phyloP scores from a whole-genome alignment of 2,113 vertebrate genomes.

The Coptodon rendalli region DNA sequence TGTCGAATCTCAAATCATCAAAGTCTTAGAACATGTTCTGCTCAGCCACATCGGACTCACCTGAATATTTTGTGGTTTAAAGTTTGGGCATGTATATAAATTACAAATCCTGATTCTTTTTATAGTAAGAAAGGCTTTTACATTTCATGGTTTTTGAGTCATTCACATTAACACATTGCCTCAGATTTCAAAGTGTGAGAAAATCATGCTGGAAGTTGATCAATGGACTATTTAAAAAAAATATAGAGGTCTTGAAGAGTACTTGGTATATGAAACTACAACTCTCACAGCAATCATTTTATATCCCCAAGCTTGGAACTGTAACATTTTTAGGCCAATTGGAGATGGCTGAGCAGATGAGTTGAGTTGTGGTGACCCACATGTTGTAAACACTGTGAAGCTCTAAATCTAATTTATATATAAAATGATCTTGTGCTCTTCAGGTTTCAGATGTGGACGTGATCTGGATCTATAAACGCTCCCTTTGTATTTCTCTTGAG shows the following conservation, averaged over 20 bases:
- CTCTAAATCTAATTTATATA: not conserved
- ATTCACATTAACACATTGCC: not conserved
- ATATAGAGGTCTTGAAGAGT: not conserved
- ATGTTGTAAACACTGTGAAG: not conserved
- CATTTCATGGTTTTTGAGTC: not conserved
- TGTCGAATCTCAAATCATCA: not conserved
- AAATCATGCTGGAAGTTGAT: not conserved
- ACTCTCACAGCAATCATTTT: not conserved
- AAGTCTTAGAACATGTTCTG: not conserved
- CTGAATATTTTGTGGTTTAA: not conserved
- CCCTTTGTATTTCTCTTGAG: not conserved
- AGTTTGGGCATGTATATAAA: not conserved
- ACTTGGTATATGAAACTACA: not conserved
- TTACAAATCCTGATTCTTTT: not conserved
- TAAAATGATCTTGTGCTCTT: not conserved
- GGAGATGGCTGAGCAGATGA: accelerated
- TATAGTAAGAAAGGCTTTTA: not conserved
- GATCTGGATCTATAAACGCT: not conserved
- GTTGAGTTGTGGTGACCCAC: not conserved
- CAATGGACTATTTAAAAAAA: not conserved
- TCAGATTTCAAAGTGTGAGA: not conserved
- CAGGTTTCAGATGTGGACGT: not conserved
- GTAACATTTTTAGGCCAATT: not conserved
- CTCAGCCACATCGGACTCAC: not conserved
- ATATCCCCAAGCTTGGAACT: not conserved